These are phyloP conservation scores for Gila orcuttii DNA, from an alignment of 2,113 vertebrate genomes.

Conservation along the genomic window DNA sequence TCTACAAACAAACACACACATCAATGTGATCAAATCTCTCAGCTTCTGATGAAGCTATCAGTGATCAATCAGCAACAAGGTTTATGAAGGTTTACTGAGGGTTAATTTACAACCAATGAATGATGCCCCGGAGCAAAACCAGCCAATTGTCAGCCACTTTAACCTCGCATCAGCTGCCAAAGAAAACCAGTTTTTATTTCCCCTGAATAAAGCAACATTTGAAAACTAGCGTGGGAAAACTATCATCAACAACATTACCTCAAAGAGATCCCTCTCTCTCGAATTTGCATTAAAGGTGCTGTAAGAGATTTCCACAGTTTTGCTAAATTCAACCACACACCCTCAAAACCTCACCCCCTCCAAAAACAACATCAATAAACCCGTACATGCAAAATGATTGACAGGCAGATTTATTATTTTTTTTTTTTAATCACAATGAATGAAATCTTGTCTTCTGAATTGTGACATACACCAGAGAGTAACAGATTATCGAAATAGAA, in stretches of 20 bases:
- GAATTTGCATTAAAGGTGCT: background rate
- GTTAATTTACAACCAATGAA: background rate
- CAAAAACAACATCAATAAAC: too few species aligned
- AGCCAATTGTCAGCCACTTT: conserved; percentile 13
- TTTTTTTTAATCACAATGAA: too few species aligned
- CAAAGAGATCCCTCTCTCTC: background rate
- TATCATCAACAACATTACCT: background rate
- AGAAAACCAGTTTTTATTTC: conserved; percentile 16
- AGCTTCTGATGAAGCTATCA: background rate
- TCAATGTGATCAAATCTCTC: background rate
- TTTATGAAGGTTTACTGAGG: background rate
- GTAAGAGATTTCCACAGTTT: background rate
- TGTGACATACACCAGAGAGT: background rate
- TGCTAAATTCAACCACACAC: background rate
- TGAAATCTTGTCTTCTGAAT: too few species aligned
- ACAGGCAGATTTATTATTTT: too few species aligned
- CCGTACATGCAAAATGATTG: too few species aligned
- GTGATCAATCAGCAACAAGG: background rate
- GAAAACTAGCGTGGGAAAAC: conserved; percentile 12
- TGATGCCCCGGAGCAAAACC: background rate
- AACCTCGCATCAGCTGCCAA: conserved; percentile 14
- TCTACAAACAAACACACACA: conserved; percentile 10
- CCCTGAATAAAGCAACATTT: conserved; percentile 19
- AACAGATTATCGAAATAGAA: too few species aligned
- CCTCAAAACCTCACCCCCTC: background rate